A percentile compares a stretch with the other conserved stretches of the same genome.
Evolutionary conservation across 2,797 vertebrate species (phyloP).

Genomic region (Atherinosoma microstoma): DNA sequence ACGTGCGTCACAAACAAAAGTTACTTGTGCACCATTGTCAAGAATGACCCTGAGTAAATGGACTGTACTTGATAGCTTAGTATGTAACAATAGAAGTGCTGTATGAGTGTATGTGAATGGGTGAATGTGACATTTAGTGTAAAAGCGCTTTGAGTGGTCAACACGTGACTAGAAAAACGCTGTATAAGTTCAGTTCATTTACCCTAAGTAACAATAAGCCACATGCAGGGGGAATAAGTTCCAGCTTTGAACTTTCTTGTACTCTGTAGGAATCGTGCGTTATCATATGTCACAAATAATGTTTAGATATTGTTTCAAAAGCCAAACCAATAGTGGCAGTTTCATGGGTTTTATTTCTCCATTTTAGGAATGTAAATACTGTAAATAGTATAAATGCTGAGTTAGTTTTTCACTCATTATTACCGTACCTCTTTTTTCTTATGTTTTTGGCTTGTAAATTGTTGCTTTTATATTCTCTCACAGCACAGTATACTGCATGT

Average conservation of each 20-base stretch:
- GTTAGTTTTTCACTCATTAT: neutral
- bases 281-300: conserved; percentile 25
- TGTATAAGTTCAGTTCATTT: too few species aligned
- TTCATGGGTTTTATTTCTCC: neutral
- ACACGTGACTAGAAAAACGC: too few species aligned
- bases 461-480: neutral
- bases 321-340: neutral
- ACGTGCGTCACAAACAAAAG: conserved; percentile 16
- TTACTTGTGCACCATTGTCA: conserved; percentile 13
- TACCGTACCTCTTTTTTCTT: too few species aligned
- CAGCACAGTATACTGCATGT: neutral
- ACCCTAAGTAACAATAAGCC: neutral
- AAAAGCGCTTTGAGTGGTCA: too few species aligned
- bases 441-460: neutral
- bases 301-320: neutral
- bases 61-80: too few species aligned
- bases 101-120: too few species aligned
- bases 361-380: neutral
- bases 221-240: neutral
- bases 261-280: conserved; percentile 14
- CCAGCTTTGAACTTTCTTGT: neutral
- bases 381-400: neutral
- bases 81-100: too few species aligned
- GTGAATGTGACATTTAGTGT: too few species aligned
- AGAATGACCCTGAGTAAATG: conserved; percentile 1